These are phyloP conservation scores for Melikaiella ostensackeni DNA, from an alignment of 2,888 invertebrate genomes.

Conservation along the genomic window DNA sequence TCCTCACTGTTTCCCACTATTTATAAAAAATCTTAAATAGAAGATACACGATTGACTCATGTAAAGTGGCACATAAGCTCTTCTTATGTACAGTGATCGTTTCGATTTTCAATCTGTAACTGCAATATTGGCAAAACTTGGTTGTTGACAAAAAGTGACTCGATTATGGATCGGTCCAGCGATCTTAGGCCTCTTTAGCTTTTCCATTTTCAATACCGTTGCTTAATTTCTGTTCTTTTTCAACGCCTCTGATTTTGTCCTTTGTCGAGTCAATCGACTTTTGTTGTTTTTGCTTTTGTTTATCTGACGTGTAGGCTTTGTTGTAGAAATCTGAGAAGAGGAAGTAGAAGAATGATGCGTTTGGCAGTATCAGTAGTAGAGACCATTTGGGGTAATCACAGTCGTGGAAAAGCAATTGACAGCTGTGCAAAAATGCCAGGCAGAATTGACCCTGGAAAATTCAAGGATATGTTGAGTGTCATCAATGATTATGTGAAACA, in stretches of 20 bases:
- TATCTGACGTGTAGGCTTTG: slow-evolving; percentile 81
- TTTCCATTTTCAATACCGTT: slow-evolving; percentile 47
- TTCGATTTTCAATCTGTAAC: slow-evolving; percentile 1
- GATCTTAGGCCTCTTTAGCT: slow-evolving; percentile 47
- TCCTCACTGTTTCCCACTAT: neutral
- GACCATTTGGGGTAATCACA: slow-evolving; percentile 94
- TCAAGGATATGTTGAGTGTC: neutral
- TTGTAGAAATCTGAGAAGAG: slow-evolving; percentile 95
- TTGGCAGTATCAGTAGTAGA: slow-evolving; percentile 90
- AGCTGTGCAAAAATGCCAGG: slow-evolving; percentile 90
- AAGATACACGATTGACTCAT: neutral
- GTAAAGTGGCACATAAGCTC: slow-evolving; percentile 4
- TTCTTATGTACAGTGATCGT: slow-evolving; percentile 10
- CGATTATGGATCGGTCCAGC: neutral
- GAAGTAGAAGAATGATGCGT: slow-evolving; percentile 95
- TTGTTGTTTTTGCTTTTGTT: slow-evolving; percentile 45
- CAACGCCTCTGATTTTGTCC: slow-evolving; percentile 46
- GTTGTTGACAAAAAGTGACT: slow-evolving; percentile 4
- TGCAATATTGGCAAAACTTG: neutral
- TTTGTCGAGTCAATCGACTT: slow-evolving; percentile 35
- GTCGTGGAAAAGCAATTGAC: slow-evolving; percentile 89
- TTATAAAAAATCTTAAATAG: slow-evolving; percentile 2
- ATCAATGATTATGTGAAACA: neutral
- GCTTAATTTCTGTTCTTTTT: slow-evolving; percentile 21
- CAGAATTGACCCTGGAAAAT: slow-evolving; percentile 91